Percentiles rank a stretch among this genome's conserved stretches.
phyloP scores from a whole-genome alignment of 1,140 invertebrate species.

The Heliconius himera region DNA sequence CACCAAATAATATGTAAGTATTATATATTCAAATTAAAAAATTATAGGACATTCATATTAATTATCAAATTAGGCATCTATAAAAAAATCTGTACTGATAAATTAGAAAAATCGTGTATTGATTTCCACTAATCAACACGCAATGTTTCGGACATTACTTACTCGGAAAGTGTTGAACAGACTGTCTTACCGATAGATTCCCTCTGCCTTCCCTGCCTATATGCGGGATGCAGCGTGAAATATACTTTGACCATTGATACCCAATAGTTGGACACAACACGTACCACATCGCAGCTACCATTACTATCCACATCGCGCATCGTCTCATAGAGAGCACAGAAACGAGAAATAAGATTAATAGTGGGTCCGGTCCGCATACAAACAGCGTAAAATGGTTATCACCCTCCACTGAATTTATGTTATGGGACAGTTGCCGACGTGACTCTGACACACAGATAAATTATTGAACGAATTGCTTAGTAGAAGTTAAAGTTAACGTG shows the following conservation, averaged over 20 bases:
- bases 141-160: too few species aligned
- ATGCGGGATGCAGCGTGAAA: not conserved
- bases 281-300: not conserved
- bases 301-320: not conserved
- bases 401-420: constrained; percentile 29
- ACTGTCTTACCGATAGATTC: not conserved
- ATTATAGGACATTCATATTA: too few species aligned
- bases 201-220: not conserved
- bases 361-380: constrained; percentile 45
- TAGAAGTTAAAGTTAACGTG: not conserved
- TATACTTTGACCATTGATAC: not conserved
- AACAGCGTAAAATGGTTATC: constrained; percentile 35
- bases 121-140: too few species aligned
- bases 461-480: not conserved
- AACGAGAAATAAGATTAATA: constrained; percentile 59
- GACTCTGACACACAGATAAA: constrained; percentile 18
- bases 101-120: too few species aligned
- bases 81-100: too few species aligned
- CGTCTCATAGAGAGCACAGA: not conserved
- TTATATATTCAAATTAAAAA: too few species aligned
- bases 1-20: too few species aligned
- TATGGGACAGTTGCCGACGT: constrained; percentile 16
- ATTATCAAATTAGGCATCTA: too few species aligned
- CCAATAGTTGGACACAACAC: not conserved
- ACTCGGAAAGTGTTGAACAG: not conserved